Conservation (phyloP, 2,113 vertebrate species). For the Gnathonemus longibarbis region DNA sequence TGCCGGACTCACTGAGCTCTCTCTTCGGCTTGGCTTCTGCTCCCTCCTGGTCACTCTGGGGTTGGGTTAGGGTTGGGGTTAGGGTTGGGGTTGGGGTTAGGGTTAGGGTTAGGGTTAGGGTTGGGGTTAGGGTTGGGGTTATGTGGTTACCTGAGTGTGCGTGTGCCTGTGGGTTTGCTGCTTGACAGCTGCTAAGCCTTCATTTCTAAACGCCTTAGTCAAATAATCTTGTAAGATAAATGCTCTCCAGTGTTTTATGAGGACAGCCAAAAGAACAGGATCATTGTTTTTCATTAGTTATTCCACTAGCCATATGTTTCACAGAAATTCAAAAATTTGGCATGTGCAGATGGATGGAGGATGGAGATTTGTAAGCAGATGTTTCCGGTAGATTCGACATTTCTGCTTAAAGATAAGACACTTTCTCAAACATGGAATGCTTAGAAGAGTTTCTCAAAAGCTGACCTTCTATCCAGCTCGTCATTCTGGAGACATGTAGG, state of each 20-base stretch:
- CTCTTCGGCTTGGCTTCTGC: not conserved
- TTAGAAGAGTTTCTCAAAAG: not conserved
- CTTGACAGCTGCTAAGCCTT: not conserved
- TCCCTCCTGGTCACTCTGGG: not conserved
- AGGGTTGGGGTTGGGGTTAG: not conserved
- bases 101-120: not conserved
- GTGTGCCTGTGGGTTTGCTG: constrained; percentile 1
- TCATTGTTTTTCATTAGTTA: not conserved
- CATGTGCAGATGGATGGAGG: not conserved
- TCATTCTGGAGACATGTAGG: not conserved
- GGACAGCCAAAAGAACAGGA: not conserved
- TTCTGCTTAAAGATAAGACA: not conserved
- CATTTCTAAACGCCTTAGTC: not conserved
- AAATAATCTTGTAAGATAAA: not conserved
- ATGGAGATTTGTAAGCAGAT: not conserved
- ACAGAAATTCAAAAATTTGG: not conserved
- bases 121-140: not conserved
- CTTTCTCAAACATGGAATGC: not conserved
- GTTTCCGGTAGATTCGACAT: not conserved
- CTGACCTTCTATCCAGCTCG: not conserved
- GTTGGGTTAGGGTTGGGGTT: not conserved
- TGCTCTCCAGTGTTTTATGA: not conserved
- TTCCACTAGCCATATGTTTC: not conserved
- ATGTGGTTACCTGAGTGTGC: not conserved
- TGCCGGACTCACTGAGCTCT: not conserved